Conservation (phyloP, 2,888 invertebrate species). For the Cerastoderma edule region DNA sequence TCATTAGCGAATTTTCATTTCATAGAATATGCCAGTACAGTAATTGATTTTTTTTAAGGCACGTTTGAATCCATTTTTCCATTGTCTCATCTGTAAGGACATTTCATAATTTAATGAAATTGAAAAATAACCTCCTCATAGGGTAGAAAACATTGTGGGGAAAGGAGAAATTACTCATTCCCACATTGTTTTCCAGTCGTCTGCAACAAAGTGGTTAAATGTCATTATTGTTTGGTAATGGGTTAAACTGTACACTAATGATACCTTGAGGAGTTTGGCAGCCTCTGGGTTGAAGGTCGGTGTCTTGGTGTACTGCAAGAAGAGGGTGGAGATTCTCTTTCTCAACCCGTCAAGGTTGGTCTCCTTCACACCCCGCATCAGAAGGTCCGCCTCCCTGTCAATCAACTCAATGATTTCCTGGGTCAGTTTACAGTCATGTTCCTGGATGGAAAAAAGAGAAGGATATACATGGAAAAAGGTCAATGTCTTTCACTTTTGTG, state of each 20-base stretch:
- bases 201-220: not conserved
- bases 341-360: conserved; percentile 88
- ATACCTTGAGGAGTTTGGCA: conserved; percentile 82
- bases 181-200: not conserved
- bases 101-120: too few species aligned
- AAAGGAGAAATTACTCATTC: too few species aligned
- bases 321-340: conserved; percentile 87
- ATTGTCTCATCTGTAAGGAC: too few species aligned
- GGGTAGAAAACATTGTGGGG: too few species aligned
- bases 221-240: not conserved
- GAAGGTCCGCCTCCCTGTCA: conserved; percentile 89
- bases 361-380: conserved; percentile 87
- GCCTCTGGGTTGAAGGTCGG: conserved; percentile 84
- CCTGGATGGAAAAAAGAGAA: conserved; percentile 69
- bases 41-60: too few species aligned
- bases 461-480: not conserved
- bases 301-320: conserved; percentile 84
- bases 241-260: not conserved
- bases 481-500: too few species aligned
- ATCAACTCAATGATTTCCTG: conserved; percentile 87
- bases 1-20: too few species aligned
- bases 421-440: conserved; percentile 84
- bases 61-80: too few species aligned
- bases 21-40: too few species aligned
- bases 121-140: too few species aligned